Percentiles rank a stretch among this genome's conserved stretches.
Evolutionary conservation across 2,888 invertebrate genomes (phyloP).

Genomic region (Clanis bilineata): DNA sequence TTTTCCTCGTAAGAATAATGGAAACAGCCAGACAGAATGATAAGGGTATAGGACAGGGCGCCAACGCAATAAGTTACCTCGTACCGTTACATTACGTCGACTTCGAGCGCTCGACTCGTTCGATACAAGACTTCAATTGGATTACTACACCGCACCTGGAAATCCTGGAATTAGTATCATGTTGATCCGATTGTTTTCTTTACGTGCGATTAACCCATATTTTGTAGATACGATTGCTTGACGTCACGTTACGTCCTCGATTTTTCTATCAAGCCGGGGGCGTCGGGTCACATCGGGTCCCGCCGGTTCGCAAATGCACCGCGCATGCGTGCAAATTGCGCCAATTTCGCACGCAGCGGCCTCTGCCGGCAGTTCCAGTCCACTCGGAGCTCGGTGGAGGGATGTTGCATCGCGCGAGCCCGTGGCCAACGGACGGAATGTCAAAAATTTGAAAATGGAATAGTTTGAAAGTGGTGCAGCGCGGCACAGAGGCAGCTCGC

Average conservation of each 20-base stretch:
- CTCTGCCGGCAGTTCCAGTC: conserved; percentile 73
- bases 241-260: conserved; percentile 80
- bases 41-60: conserved; percentile 35
- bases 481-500: conserved; percentile 38
- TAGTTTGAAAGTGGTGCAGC: conserved; percentile 63
- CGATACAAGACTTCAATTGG: conserved; percentile 1
- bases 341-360: conserved; percentile 77
- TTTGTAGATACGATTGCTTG: conserved; percentile 61
- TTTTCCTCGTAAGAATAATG: conserved; percentile 51
- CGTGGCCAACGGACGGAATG: conserved; percentile 57
- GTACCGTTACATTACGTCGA: conserved; percentile 15
- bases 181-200: conserved; percentile 62
- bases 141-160: conserved; percentile 12
- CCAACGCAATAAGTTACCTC: conserved; percentile 39
- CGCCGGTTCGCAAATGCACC: conserved; percentile 64
- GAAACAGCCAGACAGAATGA: conserved; percentile 37
- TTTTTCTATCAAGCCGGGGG: conserved; percentile 76
- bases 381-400: conserved; percentile 56
- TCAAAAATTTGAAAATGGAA: conserved; percentile 69
- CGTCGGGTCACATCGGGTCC: conserved; percentile 70
- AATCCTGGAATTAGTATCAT: conserved; percentile 33
- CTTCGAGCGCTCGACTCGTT: too few relatives aligned
- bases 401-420: conserved; percentile 68
- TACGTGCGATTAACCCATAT: conserved; percentile 74
- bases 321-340: conserved; percentile 79